Base-by-base conservation (phyloP, 2,888 invertebrate species). In the Augiades crinisus region DNA sequence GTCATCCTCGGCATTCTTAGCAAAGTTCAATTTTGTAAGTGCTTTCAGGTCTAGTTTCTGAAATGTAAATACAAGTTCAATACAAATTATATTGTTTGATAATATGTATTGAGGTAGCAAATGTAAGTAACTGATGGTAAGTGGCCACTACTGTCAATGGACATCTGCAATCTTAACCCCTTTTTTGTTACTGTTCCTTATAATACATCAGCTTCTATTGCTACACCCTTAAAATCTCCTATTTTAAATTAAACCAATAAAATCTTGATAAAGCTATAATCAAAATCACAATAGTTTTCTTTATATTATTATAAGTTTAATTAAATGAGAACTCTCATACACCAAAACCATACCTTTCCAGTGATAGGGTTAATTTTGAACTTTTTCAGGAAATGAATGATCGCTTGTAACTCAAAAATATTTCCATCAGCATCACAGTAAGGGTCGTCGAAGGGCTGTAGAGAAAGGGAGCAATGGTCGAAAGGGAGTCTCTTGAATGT, bases 351-450 rank as follows among this genome's bases (percentile, higher is more conserved):
- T 61, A 93, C 94, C 85, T 95, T 95, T 34, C 99, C 99, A 21
- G 96, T 96, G 0, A 98, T 95, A 17, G 99, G 99, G 84, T 99
- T 98, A 2, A 96, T 89, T 80, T 98, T 98, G 76, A 93, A 98
- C 72, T 95, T 96, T 72, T 97, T 97, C 0, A 98, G 72, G 72
- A 97, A 99, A 17, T 94, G 95, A 7, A 97, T 78, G 51, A 99
- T 92, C 5, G 96, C 94, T 84, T 96, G 93, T 19, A 99, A 81
- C 75, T 99, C 99, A 78, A 97, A 99, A 31, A 99, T 92, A 74
- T 98, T 96, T 6, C 99, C 99, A 60, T 97, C 93, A 8, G 86
- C 78, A 66, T 98, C 98, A 72, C 97, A 96, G 64, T 96, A 96
- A 0, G 99, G 99, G 71, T 95, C 94, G 58, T 96, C 95, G 74